Conservation (phyloP, 2,113 vertebrate species). For the Siphamia tubifer region DNA sequence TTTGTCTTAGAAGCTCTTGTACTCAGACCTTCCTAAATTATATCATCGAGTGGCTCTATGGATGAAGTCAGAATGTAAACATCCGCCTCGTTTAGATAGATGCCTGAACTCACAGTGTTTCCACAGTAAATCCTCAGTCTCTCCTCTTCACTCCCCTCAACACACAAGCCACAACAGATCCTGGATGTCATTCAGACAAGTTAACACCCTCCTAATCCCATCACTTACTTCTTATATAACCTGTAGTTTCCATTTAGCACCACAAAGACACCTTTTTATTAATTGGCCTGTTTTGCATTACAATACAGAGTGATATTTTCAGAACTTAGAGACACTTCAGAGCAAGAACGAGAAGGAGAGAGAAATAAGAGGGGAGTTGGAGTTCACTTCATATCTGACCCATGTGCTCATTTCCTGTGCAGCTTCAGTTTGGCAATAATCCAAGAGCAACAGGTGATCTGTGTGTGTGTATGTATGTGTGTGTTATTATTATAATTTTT, state of each 20-base stretch:
- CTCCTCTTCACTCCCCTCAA: not conserved
- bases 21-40: conserved; percentile 33
- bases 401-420: conserved; percentile 88
- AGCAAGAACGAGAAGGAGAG: conserved; percentile 28
- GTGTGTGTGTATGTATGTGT: conserved; percentile 11
- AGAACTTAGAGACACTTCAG: not conserved
- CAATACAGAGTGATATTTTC: not conserved
- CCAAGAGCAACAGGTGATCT: conserved; percentile 96
- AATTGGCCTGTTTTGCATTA: not conserved
- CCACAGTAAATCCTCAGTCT: conserved; percentile 39
- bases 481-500: conserved; percentile 1
- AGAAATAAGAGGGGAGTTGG: conserved; percentile 66
- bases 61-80: conserved; percentile 65
- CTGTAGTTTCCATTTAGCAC: conserved; percentile 6
- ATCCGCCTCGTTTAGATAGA: conserved; percentile 56
- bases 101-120: conserved; percentile 52
- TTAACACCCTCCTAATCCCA: not conserved
- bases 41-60: conserved; percentile 33
- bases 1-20: conserved; percentile 21
- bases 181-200: not conserved
- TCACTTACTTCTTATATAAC: conserved; percentile 2
- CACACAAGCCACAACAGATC: not conserved
- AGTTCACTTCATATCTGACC: conserved; percentile 85
- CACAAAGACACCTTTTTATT: conserved; percentile 11
- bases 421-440: conserved; percentile 79